Base-by-base conservation (phyloP, 2,888 invertebrate species). In the Ormyrus thymus region DNA sequence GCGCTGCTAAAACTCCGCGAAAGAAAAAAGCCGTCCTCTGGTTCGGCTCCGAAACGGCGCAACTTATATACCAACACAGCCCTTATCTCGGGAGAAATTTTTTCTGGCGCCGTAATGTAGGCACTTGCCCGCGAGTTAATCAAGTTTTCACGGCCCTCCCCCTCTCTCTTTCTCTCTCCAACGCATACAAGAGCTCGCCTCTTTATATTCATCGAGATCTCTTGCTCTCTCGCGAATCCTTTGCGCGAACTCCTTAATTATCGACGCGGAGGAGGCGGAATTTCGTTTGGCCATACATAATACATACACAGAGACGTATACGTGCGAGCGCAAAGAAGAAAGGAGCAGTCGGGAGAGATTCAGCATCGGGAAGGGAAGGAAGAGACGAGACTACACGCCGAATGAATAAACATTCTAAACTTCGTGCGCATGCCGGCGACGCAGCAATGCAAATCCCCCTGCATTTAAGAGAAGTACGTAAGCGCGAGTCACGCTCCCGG, bases 401-500 rank as follows among this genome's bases (percentile, higher is more conserved):
- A 79, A 75, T 75, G 79, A 79, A 79, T 76, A 78, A 78, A 74
- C 78, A 78, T 73, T 69, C 73, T 72, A 66, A 77, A 76, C 70
- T 76, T 71, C 13, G 56, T 51, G 45, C 53, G 7, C 64, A n/a
- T n/a, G 64, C 46, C 7, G 13, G 29, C 29, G 29, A 29, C 29
- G 29, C 29, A 29, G 29, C 6, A 10, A 10, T 11, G 66, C 66
- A 29, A 43, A 66, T 46, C 15, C 48, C 8, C 46, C 45, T 8
- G 68, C 56, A 64, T 58, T 58, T 48, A 59, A 45, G n/a, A 15
- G 53, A 61, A 48, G 6, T 53, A 11, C 6, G 29, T 68, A 53
- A 50, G 75, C 50, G 65, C 65, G 61, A 56, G 69, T 68, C 73
- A 74, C 73, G 75, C 75, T 75, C 56, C 56, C 46, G 68, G 61